A percentile compares a stretch with the other conserved stretches of the same genome.
These are phyloP conservation scores for Alviniconcha marisindica DNA, from an alignment of 1,140 invertebrate genomes.

Conservation along the genomic window DNA sequence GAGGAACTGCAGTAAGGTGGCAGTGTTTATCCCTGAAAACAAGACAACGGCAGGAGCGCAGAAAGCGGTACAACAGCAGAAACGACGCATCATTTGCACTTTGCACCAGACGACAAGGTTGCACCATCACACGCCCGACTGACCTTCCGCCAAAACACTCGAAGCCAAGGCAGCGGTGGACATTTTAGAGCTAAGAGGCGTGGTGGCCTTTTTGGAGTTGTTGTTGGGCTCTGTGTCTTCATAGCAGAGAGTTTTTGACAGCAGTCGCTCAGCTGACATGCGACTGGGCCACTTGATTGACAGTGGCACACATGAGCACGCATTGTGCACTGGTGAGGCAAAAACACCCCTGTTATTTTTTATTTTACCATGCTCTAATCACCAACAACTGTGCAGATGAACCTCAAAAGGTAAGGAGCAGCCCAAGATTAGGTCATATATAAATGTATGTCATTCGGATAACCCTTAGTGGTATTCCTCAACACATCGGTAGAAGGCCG, in stretches of 20 bases:
- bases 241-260: constrained; percentile 53
- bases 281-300: constrained; percentile 48
- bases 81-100: not conserved
- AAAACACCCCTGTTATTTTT: constrained; percentile 38
- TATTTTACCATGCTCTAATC: too few species aligned
- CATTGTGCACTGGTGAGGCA: constrained; percentile 55
- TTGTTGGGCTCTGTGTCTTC: constrained; percentile 57
- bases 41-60: too few species aligned
- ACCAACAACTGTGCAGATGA: too few species aligned
- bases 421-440: too few species aligned
- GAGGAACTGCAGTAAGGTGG: too few species aligned
- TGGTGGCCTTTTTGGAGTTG: constrained; percentile 51
- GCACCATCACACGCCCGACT: not conserved
- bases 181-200: not conserved
- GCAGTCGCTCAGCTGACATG: constrained; percentile 49
- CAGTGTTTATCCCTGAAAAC: too few species aligned
- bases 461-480: too few species aligned
- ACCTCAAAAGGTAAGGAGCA: too few species aligned
- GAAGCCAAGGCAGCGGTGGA: not conserved
- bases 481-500: too few species aligned
- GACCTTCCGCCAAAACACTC: not conserved
- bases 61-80: constrained; percentile 1
- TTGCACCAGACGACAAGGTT: not conserved
- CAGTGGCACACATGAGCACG: constrained; percentile 52
- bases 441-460: too few species aligned